These are phyloP conservation scores for Indicator indicator DNA, from an alignment of 2,113 vertebrate species.

Conservation along the genomic window DNA sequence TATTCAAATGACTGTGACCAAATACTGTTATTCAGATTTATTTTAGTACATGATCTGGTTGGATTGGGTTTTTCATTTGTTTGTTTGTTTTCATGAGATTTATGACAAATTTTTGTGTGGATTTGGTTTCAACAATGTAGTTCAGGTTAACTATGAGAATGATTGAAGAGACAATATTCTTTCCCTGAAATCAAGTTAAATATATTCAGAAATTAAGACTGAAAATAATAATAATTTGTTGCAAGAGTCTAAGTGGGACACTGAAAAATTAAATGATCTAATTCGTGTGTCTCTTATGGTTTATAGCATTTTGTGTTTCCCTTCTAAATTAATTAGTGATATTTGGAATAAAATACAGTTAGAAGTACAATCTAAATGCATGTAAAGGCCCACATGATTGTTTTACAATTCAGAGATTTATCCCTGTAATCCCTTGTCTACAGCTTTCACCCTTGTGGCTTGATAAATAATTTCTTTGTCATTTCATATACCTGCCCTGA, in stretches of 20 bases:
- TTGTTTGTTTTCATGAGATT: neutral
- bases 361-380: neutral
- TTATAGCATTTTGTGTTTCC: constrained; percentile 2
- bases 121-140: neutral
- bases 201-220: neutral
- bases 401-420: constrained; percentile 20
- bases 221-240: neutral
- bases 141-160: neutral
- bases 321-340: constrained; percentile 37
- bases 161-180: neutral
- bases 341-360: neutral
- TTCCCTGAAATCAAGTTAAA: neutral
- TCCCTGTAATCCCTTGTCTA: neutral
- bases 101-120: neutral
- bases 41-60: neutral
- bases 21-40: neutral
- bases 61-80: neutral
- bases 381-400: neutral
- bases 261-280: constrained; percentile 3
- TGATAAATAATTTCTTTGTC: constrained; percentile 59
- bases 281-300: neutral
- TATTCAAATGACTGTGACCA: neutral
- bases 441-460: constrained; percentile 14
- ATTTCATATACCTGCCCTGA: constrained; percentile 55
- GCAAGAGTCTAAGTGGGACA: neutral